A percentile compares a stretch with the other conserved stretches of the same genome.
These are phyloP conservation scores for Nomada goodeniana DNA, from an alignment of 2,888 invertebrate genomes.

Conservation along the genomic window DNA sequence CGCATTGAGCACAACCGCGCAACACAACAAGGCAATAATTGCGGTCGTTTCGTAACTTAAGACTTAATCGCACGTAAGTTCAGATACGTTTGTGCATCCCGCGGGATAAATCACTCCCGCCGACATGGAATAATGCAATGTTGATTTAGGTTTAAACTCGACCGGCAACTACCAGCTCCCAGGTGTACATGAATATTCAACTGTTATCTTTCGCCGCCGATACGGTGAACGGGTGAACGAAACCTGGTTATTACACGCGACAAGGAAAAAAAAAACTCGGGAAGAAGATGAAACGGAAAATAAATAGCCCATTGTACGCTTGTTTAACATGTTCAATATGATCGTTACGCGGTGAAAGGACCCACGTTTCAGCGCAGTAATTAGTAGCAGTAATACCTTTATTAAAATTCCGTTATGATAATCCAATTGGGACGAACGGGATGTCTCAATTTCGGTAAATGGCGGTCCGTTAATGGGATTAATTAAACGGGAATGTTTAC, in stretches of 20 bases:
- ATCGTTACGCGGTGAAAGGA: background rate
- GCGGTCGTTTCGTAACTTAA: constrained; percentile 62
- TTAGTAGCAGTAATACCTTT: constrained; percentile 42
- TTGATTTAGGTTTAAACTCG: constrained; percentile 68
- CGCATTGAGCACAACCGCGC: constrained; percentile 36
- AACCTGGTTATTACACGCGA: background rate
- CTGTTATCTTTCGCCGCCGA: constrained; percentile 53
- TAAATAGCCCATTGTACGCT: background rate
- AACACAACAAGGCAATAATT: constrained; percentile 59
- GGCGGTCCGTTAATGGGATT: constrained; percentile 48
- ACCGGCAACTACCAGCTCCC: constrained; percentile 25
- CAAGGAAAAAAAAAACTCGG: too few species aligned
- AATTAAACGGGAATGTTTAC: constrained; percentile 48
- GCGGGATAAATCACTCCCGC: constrained; percentile 64
- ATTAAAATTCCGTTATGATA: constrained; percentile 57
- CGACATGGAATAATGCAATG: constrained; percentile 65
- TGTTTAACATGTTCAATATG: background rate
- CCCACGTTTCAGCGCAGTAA: constrained; percentile 15
- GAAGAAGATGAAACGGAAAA: constrained; percentile 1
- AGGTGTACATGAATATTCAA: constrained; percentile 58
- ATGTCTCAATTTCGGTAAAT: constrained; percentile 53
- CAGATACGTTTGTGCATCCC: constrained; percentile 36
- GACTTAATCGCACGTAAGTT: constrained; percentile 69
- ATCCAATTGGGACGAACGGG: constrained; percentile 44
- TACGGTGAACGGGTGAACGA: constrained; percentile 25